Percentiles rank a stretch among this genome's conserved stretches.
Conservation (phyloP, 2,797 vertebrate species). For the Diplodus puntazzo region DNA sequence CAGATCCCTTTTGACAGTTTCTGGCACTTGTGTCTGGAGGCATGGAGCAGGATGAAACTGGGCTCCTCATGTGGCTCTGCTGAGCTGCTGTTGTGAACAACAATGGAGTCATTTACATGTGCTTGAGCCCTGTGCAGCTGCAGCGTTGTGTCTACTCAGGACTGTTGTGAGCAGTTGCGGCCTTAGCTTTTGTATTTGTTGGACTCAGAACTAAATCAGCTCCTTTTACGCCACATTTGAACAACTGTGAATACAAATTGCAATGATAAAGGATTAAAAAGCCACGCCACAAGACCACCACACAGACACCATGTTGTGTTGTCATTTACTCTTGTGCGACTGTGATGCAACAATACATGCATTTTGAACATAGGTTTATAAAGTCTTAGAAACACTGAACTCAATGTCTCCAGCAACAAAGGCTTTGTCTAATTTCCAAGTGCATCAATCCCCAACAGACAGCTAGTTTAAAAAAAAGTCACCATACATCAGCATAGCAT, state of each 20-base stretch:
- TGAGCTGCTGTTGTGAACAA: conserved; percentile 40
- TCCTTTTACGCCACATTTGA: not conserved
- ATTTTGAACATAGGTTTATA: not conserved
- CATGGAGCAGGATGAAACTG: conserved; percentile 24
- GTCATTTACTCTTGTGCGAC: not conserved
- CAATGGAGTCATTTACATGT: conserved; percentile 63
- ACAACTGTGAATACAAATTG: not conserved
- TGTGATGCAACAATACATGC: not conserved
- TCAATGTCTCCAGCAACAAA: not conserved
- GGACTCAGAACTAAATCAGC: conserved; percentile 18
- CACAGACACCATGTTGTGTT: not conserved
- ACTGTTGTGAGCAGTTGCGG: conserved; percentile 13
- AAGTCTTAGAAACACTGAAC: not conserved
- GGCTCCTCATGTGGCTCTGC: conserved; percentile 41
- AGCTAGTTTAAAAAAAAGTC: not conserved
- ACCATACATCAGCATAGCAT: not conserved
- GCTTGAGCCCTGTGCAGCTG: conserved; percentile 45
- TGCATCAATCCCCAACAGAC: not conserved
- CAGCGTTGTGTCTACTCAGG: conserved; percentile 19
- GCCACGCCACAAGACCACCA: not conserved
- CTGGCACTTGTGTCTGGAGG: conserved; percentile 31
- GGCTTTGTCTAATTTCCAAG: not conserved
- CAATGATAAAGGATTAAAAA: not conserved
- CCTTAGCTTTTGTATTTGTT: conserved; percentile 25
- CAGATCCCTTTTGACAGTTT: conserved; percentile 5